Evolutionary conservation across 2,113 vertebrate species (phyloP).

Genomic region (Tetrao urogallus): DNA sequence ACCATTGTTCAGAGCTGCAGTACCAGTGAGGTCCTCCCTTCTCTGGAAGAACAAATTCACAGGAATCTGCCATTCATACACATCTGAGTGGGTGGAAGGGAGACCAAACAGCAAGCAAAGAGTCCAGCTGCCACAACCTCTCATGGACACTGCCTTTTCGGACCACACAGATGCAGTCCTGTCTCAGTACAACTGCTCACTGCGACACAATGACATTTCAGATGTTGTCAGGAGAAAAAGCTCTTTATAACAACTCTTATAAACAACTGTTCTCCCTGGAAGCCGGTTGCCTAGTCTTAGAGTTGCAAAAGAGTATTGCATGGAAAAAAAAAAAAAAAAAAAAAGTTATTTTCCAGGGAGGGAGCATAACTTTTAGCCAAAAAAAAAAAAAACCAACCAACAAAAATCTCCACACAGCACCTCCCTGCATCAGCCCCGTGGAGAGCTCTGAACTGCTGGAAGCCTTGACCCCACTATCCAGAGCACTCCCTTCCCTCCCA

Average conservation of each 20-base stretch:
- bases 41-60: neutral
- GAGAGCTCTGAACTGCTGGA: conserved; percentile 18
- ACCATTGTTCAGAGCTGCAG: neutral
- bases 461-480: neutral
- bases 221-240: neutral
- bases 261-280: conserved; percentile 18
- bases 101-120: neutral
- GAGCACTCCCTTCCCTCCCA: neutral
- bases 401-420: neutral
- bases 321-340: conserved; percentile 40
- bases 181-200: neutral
- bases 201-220: neutral
- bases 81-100: neutral
- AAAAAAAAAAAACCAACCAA: neutral
- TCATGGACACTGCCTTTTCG: neutral
- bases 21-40: neutral
- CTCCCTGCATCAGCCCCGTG: neutral
- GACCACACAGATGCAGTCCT: neutral
- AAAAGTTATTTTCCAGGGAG: conserved; percentile 53
- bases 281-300: neutral
- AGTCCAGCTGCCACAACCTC: neutral
- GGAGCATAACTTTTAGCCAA: conserved; percentile 56
- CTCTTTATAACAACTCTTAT: neutral
- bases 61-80: neutral
- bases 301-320: conserved; percentile 4